Percentiles rank a stretch among this genome's conserved stretches.
phyloP scores from a whole-genome alignment of 1,140 invertebrate species.

The Harpegnathos saltator region DNA sequence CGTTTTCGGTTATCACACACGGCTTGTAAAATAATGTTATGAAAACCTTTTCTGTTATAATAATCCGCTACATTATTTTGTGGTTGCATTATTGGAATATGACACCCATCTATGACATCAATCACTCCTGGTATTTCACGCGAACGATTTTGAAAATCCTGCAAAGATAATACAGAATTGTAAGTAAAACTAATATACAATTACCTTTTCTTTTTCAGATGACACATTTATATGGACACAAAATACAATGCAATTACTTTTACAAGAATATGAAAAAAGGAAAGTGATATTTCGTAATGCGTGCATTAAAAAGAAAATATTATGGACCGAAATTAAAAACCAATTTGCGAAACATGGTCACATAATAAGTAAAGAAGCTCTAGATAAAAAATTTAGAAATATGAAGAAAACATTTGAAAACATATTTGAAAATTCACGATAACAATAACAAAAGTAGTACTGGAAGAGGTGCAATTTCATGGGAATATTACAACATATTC shows the following conservation, averaged over 20 bases:
- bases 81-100: constrained; percentile 3
- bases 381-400: no score
- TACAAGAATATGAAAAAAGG: not conserved
- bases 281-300: constrained; percentile 8
- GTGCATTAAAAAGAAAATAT: not conserved
- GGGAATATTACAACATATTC: no score
- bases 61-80: not conserved
- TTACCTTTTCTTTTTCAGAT: constrained; percentile 6
- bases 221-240: not conserved
- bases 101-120: no score
- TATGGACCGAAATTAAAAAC: constrained; percentile 8
- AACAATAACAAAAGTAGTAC: no score
- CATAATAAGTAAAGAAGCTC: no score
- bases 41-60: constrained; percentile 8
- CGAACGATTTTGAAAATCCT: not conserved
- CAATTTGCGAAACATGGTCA: no score
- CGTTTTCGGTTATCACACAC: constrained; percentile 1
- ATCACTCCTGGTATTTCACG: constrained; percentile 6
- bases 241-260: not conserved
- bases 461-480: no score
- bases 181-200: no score
- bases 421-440: no score
- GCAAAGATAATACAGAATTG: not conserved
- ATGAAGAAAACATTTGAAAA: no score
- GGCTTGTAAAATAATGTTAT: not conserved